Evolutionary conservation across 2,888 invertebrate genomes (phyloP), one percentile per base, ranked within the genome.

Genomic region (Hypercompe scribonia): DNA sequence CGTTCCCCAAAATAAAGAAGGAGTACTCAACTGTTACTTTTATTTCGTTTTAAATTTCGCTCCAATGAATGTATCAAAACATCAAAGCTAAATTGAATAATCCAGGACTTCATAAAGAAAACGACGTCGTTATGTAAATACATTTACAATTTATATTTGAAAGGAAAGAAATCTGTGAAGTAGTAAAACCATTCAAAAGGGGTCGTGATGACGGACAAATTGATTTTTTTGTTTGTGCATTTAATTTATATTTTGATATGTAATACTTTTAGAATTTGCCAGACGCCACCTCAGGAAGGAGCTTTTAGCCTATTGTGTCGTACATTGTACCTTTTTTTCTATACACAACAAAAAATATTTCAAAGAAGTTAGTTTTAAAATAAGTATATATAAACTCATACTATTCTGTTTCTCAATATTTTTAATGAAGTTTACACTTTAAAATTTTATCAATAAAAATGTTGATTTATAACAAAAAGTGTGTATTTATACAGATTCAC

Each of bases 41-140:
- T 67, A 72, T 68, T 72, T 68, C 72, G 50, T 68, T 72, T 67
- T 72, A 68, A 72, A 64, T 64, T 28, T 72, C 72, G 72, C 71
- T 72, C 36, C 72, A 68, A 34, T n/a, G 63, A 61, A 63, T 64
- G 64, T 61, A 68, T 72, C 67, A 39, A 71, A 74, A 77, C 68
- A 81, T 78, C 74, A 78, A 81, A 82, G 70, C 72, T 75, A 72
- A 82, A 81, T 79, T 79, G 79, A 65, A 82, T 81, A 81, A 84
- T 82, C 80, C 74, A 33, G 63, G 75, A 72, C 75, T 77, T 80
- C 78, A 81, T 81, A 83, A 81, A 80, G 71, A 66, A 66, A 78
- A 81, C 74, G 81, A 80, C 77, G 74, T 76, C 81, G 73, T 79
- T 78, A 78, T 75, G 79, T 78, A 80, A 81, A 83, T 83, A 84